These are phyloP conservation scores for Cotesia chilonis DNA, from an alignment of 1,140 invertebrate genomes.

Conservation along the genomic window DNA sequence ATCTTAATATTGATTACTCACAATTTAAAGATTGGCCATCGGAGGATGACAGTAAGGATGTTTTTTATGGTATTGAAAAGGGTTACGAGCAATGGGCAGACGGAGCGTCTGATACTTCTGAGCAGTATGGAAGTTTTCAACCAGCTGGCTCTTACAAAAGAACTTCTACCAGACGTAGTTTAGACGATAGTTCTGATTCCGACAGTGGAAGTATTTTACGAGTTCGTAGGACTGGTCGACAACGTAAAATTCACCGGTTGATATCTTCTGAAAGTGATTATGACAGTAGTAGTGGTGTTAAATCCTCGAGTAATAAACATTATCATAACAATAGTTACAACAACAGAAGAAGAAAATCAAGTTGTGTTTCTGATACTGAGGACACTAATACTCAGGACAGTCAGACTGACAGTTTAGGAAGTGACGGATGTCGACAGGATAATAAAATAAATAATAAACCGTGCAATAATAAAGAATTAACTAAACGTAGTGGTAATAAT, in stretches of 20 bases:
- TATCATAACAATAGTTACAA: constrained; percentile 47
- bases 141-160: constrained; percentile 54
- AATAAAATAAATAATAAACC: constrained; percentile 47
- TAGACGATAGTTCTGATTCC: constrained; percentile 59
- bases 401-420: constrained; percentile 61
- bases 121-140: constrained; percentile 59
- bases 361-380: constrained; percentile 59
- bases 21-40: constrained; percentile 70
- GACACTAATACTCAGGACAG: constrained; percentile 65
- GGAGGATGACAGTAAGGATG: constrained; percentile 61
- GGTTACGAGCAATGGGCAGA: constrained; percentile 67
- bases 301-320: constrained; percentile 42
- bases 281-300: constrained; percentile 54
- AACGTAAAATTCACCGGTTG: constrained; percentile 56
- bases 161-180: constrained; percentile 49
- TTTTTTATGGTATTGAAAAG: constrained; percentile 69
- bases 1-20: constrained; percentile 73
- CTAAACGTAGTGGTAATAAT: background rate
- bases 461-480: constrained; percentile 41
- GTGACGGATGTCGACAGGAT: constrained; percentile 57
- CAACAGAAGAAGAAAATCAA: constrained; percentile 30
- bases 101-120: constrained; percentile 55
- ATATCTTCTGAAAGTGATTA: constrained; percentile 66
- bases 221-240: constrained; percentile 46
- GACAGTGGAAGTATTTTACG: constrained; percentile 57